These are phyloP conservation scores for Quiscalus mexicanus DNA, from an alignment of 2,113 vertebrate species.

Conservation along the genomic window DNA sequence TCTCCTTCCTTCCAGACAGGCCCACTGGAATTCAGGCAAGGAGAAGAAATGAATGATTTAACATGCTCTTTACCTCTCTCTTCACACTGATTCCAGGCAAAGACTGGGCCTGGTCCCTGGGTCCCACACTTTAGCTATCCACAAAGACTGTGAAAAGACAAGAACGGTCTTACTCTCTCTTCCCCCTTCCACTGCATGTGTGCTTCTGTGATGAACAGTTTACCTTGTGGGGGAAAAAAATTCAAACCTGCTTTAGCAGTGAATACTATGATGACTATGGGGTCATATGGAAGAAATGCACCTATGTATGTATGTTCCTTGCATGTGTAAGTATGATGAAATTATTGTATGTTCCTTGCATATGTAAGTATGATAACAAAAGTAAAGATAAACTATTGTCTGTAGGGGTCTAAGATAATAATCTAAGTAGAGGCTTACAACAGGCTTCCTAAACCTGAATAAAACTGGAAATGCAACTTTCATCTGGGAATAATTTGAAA, in stretches of 20 bases:
- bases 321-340: background rate
- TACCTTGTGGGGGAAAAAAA: background rate
- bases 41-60: background rate
- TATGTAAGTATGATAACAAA: background rate
- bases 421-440: background rate
- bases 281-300: background rate
- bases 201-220: background rate
- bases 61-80: background rate
- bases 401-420: background rate
- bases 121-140: background rate
- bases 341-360: background rate
- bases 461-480: background rate
- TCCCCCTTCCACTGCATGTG: background rate
- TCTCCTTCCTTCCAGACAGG: background rate
- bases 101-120: background rate
- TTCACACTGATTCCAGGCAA: background rate
- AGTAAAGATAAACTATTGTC: background rate
- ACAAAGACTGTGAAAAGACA: background rate
- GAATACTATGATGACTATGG: background rate
- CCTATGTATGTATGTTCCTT: background rate
- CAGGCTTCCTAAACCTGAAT: background rate
- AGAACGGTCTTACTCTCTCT: background rate
- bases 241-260: background rate
- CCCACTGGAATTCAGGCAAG: background rate
- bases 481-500: background rate